Evolutionary conservation across 2,888 invertebrate genomes (phyloP).

Genomic region (Hirudinaria manillensis): DNA sequence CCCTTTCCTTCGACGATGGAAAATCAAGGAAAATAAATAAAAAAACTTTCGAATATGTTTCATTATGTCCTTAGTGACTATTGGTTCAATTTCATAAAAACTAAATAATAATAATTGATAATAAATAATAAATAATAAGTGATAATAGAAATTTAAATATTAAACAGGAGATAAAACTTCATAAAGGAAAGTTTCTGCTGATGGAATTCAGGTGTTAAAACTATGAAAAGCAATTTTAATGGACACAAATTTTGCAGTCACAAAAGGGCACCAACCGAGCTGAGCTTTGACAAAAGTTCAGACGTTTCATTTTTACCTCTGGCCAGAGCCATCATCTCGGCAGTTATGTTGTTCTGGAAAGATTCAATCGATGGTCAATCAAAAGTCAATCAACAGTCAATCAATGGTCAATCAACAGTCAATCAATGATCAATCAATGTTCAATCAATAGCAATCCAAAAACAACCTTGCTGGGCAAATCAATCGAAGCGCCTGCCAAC

Average conservation of each 20-base stretch:
- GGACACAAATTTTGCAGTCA: too few relatives aligned
- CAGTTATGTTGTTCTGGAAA: slow-evolving; percentile 57
- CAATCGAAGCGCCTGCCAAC: slow-evolving; percentile 67
- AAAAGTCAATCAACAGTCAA: background rate
- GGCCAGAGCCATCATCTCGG: slow-evolving; percentile 71
- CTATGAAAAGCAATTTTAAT: too few relatives aligned
- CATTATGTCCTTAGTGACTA: too few relatives aligned
- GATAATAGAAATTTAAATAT: too few relatives aligned
- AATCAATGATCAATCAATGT: background rate
- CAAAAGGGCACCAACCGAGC: background rate
- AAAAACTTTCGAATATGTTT: slow-evolving; percentile 1
- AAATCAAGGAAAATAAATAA: background rate
- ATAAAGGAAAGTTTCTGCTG: too few relatives aligned
- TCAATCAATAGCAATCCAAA: background rate
- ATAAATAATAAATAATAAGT: too few relatives aligned
- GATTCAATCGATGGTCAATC: too few relatives aligned
- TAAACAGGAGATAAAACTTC: too few relatives aligned
- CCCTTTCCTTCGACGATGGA: slow-evolving; percentile 41
- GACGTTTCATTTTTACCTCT: slow-evolving; percentile 68
- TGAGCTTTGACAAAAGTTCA: slow-evolving; percentile 61
- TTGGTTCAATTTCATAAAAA: too few relatives aligned
- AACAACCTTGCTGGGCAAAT: slow-evolving; percentile 59
- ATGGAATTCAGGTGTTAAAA: too few relatives aligned
- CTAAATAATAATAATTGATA: too few relatives aligned
- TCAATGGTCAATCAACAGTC: background rate